Percentiles rank a stretch among this genome's conserved stretches.
These are phyloP conservation scores for Uloborus diversus DNA, from an alignment of 1,140 invertebrate species.

Conservation along the genomic window DNA sequence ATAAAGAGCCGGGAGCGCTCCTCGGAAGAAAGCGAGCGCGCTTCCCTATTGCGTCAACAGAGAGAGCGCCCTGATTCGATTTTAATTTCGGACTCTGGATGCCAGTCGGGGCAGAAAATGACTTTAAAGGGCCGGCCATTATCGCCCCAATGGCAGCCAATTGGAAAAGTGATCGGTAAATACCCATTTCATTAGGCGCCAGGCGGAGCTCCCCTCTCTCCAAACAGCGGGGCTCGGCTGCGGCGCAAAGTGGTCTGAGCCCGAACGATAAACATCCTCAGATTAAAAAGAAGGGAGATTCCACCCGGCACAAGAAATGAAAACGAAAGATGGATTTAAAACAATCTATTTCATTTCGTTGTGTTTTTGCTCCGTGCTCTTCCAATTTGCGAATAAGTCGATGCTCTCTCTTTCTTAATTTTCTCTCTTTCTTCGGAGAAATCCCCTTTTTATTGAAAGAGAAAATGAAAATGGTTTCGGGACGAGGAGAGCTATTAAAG, in stretches of 20 bases:
- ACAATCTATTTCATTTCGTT: too few relatives aligned
- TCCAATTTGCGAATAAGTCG: too few relatives aligned
- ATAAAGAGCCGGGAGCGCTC: slow-evolving; percentile 11
- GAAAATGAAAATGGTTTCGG: too few relatives aligned
- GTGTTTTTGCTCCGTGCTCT: too few relatives aligned
- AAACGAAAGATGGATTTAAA: too few relatives aligned
- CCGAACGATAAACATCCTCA: too few relatives aligned
- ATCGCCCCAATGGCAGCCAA: slow-evolving; percentile 56
- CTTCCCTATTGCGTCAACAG: slow-evolving; percentile 36
- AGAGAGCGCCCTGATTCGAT: slow-evolving; percentile 49
- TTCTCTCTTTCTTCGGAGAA: too few relatives aligned
- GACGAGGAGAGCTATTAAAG: too few relatives aligned
- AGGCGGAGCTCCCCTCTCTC: slow-evolving; percentile 1
- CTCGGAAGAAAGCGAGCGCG: neutral
- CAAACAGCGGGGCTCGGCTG: neutral
- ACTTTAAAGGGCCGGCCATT: slow-evolving; percentile 56
- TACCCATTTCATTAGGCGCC: slow-evolving; percentile 55
- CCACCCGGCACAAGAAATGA: too few relatives aligned
- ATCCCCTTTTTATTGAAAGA: too few relatives aligned
- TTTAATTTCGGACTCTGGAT: slow-evolving; percentile 51
- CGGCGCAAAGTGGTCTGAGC: neutral
- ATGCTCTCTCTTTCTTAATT: too few relatives aligned
- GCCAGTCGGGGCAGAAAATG: slow-evolving; percentile 50
- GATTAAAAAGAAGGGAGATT: too few relatives aligned
- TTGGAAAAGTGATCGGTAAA: slow-evolving; percentile 57